Conservation (phyloP, 2,113 vertebrate genomes). For the Pterocles gutturalis region DNA sequence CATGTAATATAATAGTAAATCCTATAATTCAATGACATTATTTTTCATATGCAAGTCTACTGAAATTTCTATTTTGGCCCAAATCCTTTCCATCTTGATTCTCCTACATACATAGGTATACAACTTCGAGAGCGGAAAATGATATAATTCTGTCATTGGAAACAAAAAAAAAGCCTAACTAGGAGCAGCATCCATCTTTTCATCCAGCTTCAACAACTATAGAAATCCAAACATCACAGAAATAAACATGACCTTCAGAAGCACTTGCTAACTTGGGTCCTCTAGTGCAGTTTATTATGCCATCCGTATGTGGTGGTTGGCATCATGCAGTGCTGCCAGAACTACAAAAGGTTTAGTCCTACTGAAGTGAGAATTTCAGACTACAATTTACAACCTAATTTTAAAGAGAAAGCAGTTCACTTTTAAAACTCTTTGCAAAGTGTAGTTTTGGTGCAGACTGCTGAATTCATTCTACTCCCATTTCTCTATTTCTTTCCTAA, state of each 20-base stretch:
- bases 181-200: not conserved
- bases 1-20: not conserved
- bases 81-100: not conserved
- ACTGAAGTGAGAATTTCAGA: not conserved
- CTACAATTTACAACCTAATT: not conserved
- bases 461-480: not conserved
- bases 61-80: not conserved
- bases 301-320: accelerated
- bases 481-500: not conserved
- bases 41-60: not conserved
- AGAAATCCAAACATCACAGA: not conserved
- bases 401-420: not conserved
- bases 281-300: not conserved
- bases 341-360: not conserved
- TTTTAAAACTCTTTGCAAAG: not conserved
- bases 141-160: not conserved
- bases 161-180: not conserved
- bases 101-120: not conserved
- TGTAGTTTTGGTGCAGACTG: not conserved
- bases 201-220: not conserved
- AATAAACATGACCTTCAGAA: not conserved
- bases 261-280: not conserved
- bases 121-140: not conserved
- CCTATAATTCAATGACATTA: not conserved
- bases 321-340: not conserved